Base-by-base conservation (phyloP, 2,888 invertebrate species). In the Sycophila texana region DNA sequence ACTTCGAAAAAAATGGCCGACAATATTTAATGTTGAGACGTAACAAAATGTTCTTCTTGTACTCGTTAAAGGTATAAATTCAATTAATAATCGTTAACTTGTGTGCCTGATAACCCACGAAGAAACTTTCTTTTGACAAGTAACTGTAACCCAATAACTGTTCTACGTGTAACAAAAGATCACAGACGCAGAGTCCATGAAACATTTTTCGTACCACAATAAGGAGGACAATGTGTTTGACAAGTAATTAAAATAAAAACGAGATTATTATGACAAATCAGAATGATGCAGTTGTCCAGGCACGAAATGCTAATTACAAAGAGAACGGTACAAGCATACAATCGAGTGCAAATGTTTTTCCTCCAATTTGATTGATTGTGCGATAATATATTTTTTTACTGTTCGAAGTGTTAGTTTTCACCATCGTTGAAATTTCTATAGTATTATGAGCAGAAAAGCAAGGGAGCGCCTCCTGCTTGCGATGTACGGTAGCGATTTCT, bases 341-440 rank as follows among this genome's bases (percentile, higher is more conserved):
- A 57, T 13, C 26, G 51, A 58, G 20, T 51, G 57, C 49, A 18
- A 71, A 30, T 61, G 30, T 61, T 75, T 20, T 18, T 39, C 5
- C 39, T 39, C 39, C 39, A 39, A 39, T 39, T 39, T 7, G 39
- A 39, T 39, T 39, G 39, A 7, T 39, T 22, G 57, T 63, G 70
- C 71, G 61, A 63, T n/a, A 30, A 39, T 63, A 20, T 49, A 51
- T 63, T 79, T 79, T 68, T 80, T 76, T 57, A 67, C 55, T 68
- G 71, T 80, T 57, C 66, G 51, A 60, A 60, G 47, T 63, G 57
- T 47, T 4, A 65, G 51, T 71, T 73, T 68, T 55, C 55, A 58
- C 39, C 63, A 22, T 22, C 70, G 70, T 74, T 65, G 53, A 53
- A 74, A 66, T 75, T 55, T 47, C 63, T 68, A 61, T 76, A 79